phyloP scores from a whole-genome alignment of 2,113 vertebrate genomes.

The Varanus salvator region DNA sequence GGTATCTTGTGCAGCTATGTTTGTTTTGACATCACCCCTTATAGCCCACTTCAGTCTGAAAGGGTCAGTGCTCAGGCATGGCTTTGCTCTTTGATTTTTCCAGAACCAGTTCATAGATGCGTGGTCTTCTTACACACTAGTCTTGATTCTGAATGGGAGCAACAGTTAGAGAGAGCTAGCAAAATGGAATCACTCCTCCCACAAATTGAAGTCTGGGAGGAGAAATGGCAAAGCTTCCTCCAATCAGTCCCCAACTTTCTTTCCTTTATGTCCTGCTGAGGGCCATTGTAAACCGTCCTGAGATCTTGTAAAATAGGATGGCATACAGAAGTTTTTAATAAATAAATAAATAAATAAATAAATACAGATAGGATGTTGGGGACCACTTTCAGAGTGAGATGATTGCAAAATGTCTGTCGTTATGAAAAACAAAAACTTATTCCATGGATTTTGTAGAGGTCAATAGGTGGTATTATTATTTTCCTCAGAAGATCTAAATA shows the following conservation, averaged over 20 bases:
- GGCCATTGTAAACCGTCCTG: too few relatives aligned
- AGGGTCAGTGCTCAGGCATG: background rate
- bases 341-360: too few relatives aligned
- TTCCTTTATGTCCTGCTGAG: background rate
- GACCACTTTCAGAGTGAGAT: background rate
- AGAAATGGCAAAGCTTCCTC: background rate
- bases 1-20: background rate
- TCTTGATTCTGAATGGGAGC: background rate
- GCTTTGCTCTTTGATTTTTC: background rate
- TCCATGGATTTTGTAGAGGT: constrained; percentile 46
- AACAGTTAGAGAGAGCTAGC: too few relatives aligned
- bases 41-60: background rate
- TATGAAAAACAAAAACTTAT: constrained; percentile 30
- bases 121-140: background rate
- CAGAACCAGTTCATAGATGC: background rate
- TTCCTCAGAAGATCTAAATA: constrained; percentile 47
- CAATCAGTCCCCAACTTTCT: background rate
- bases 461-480: constrained; percentile 52
- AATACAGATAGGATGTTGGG: background rate
- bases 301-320: too few relatives aligned
- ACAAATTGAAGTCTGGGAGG: background rate
- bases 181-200: background rate
- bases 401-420: background rate
- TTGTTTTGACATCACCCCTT: background rate
- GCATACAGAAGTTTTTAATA: too few relatives aligned